Base-by-base conservation (phyloP, 2,797 vertebrate genomes). In the Salmo trutta region DNA sequence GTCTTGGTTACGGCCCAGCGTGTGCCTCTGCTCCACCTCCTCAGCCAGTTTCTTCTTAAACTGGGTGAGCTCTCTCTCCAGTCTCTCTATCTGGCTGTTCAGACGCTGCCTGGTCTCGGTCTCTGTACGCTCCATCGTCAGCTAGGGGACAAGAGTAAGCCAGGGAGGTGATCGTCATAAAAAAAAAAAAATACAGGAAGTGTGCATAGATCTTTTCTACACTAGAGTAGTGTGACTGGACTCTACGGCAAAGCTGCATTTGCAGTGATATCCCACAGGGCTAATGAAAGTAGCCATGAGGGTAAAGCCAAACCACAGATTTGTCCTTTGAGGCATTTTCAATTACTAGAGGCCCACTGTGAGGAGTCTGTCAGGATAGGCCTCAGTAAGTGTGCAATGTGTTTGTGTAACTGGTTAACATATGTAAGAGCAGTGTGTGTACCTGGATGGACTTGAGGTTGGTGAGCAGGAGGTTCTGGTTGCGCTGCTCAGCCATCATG, bases 401-500 rank as follows among this genome's bases (percentile, higher is more conserved):
- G 65, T 67, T 8, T 67, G 65, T 67, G 65, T 67, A 31, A 24
- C 24, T 65, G 41, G 41, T 47, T 47, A 10, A 47, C 41, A 47
- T 47, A 47, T 47, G 68, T 51, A 10, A 5, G 68, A 19, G 15
- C n/a, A 33, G 72, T 74, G 54, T 21, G 56, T 62, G 54, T 74
- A 93, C 93, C 96, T 99, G 97, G 85, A 99, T 99, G 5, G 96
- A 94, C 81, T 97, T 96, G 27, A 99, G 90, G 86, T 99, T 99
- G 80, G 95, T 95, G 19, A 99, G 94, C 66, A 99, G 90, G 36
- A 99, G 87, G 85, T 96, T 99, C 87, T 99, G 98, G 73, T 96
- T 96, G 4, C 96, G 95, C 80, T 99, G 97, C 69, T 98, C 96
- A 7, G 93, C 90, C 79, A 98, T 78, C 29, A 98, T 92, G 76